A percentile compares a stretch with the other conserved stretches of the same genome.
Evolutionary conservation across 2,888 invertebrate species (phyloP).

Genomic region (Aphodius sticticus): DNA sequence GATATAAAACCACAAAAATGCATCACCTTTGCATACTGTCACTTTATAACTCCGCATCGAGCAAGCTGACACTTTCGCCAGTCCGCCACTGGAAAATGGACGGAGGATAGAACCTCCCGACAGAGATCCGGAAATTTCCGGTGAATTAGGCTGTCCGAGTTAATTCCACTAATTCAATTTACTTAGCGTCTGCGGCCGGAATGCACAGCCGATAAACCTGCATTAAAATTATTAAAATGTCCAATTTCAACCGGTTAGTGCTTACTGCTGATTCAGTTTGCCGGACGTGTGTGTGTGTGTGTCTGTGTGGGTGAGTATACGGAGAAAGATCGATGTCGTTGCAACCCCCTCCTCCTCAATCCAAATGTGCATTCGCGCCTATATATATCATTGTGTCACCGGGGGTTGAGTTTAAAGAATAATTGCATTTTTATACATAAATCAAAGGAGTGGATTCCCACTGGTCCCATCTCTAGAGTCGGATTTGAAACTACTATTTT

Average conservation of each 20-base stretch:
- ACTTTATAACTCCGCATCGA: too few relatives aligned
- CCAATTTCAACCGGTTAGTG: not conserved
- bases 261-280: not conserved
- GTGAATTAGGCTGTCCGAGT: not conserved
- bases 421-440: slow-evolving; percentile 4
- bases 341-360: not conserved
- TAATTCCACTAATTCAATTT: not conserved
- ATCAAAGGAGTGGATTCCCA: not conserved
- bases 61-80: not conserved
- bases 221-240: slow-evolving; percentile 4
- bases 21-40: too few relatives aligned
- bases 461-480: not conserved
- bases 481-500: not conserved
- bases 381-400: not conserved
- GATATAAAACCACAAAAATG: too few relatives aligned
- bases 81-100: not conserved
- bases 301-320: not conserved
- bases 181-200: not conserved
- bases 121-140: not conserved
- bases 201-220: not conserved
- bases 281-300: not conserved
- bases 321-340: not conserved
- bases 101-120: not conserved
- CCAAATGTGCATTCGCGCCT: not conserved
- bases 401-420: slow-evolving; percentile 4